These are phyloP conservation scores for Manduca sexta DNA, from an alignment of 1,140 invertebrate genomes.

Conservation along the genomic window DNA sequence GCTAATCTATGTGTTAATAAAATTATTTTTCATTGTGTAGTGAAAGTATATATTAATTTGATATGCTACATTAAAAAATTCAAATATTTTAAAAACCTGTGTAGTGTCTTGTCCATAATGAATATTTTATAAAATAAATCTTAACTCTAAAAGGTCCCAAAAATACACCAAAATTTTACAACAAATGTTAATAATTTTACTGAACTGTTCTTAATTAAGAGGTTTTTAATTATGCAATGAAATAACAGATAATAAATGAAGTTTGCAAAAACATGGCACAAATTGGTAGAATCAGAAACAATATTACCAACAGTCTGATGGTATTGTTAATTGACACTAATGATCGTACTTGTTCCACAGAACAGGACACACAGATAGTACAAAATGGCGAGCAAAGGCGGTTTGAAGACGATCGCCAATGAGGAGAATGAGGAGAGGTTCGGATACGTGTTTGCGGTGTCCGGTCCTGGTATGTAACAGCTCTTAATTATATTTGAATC, in stretches of 20 bases:
- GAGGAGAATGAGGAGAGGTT: slow-evolving; percentile 91
- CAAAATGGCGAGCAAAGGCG: slow-evolving; percentile 70
- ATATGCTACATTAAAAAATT: too few relatives aligned
- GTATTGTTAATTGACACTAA: background rate
- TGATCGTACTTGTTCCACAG: background rate
- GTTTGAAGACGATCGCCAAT: slow-evolving; percentile 84
- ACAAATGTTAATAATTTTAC: too few relatives aligned
- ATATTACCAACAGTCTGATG: background rate
- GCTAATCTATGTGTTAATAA: too few relatives aligned
- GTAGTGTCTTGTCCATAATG: too few relatives aligned
- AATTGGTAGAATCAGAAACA: slow-evolving; percentile 6
- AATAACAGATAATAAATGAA: too few relatives aligned
- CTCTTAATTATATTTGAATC: too few relatives aligned
- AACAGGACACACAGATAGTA: slow-evolving; percentile 15
- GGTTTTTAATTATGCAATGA: background rate
- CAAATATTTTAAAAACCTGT: too few relatives aligned
- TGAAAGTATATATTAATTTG: too few relatives aligned
- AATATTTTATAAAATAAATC: too few relatives aligned
- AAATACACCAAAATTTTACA: too few relatives aligned
- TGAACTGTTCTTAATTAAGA: too few relatives aligned
- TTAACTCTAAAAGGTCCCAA: too few relatives aligned
- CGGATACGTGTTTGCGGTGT: slow-evolving; percentile 97
- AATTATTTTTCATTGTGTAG: background rate
- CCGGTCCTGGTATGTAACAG: slow-evolving; percentile 90
- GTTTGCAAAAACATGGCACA: background rate